Conservation (phyloP, 2,797 vertebrate species). For the Channallabes apus region DNA sequence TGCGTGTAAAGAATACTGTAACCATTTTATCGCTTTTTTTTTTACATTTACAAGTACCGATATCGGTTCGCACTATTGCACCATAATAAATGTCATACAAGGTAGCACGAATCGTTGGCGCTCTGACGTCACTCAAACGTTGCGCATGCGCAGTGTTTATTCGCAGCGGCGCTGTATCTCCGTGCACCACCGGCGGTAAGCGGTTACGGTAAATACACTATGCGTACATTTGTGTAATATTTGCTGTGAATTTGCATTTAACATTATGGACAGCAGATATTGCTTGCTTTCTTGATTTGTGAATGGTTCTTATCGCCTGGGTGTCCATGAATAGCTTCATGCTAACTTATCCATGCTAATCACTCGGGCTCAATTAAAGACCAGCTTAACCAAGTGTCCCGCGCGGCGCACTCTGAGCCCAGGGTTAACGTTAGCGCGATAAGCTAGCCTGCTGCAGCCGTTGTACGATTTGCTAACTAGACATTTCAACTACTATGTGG, state of each 20-base stretch:
- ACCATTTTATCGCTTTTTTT: no score
- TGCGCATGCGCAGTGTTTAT: constrained; percentile 12
- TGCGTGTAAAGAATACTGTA: no score
- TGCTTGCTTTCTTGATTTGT: neutral
- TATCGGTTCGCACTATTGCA: no score
- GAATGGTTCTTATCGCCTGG: neutral
- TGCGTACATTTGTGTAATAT: neutral
- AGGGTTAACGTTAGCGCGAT: neutral
- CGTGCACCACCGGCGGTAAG: constrained; percentile 11
- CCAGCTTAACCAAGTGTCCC: constrained; percentile 19
- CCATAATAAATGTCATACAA: no score
- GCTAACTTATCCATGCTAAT: neutral
- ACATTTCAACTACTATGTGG: neutral
- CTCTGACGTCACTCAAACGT: neutral
- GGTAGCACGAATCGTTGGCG: neutral
- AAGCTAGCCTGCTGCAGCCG: constrained; percentile 28
- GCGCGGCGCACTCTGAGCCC: neutral
- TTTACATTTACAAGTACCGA: no score
- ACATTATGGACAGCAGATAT: neutral
- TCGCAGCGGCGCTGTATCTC: neutral
- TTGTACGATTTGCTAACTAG: constrained; percentile 25
- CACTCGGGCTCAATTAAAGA: constrained; percentile 2
- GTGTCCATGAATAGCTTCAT: neutral
- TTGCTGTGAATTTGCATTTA: neutral
- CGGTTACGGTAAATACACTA: neutral